Conservation (phyloP, 2,888 invertebrate species). For the Bibio marci region DNA sequence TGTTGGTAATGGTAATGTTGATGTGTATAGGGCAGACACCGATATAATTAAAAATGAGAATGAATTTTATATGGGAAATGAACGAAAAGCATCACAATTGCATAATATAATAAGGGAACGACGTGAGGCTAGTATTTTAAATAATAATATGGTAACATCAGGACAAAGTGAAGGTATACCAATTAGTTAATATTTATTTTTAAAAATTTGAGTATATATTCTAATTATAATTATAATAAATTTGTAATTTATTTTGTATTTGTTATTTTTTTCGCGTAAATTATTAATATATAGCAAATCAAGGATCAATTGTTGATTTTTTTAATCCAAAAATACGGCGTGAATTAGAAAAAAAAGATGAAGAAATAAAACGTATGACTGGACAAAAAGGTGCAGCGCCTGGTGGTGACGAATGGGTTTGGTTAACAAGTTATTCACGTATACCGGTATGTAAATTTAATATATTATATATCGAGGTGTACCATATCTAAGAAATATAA, state of each 20-base stretch:
- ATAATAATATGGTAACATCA: not conserved
- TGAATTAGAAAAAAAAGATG: conserved; percentile 47
- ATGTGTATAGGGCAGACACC: not conserved
- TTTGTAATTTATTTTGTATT: no score
- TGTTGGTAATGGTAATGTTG: not conserved
- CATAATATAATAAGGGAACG: not conserved
- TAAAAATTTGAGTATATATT: no score
- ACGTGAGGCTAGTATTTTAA: conserved; percentile 1
- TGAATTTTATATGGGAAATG: conserved; percentile 8
- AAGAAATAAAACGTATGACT: conserved; percentile 38
- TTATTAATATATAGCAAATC: not conserved
- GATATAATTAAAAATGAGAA: not conserved
- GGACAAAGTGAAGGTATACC: conserved; percentile 1
- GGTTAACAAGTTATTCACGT: conserved; percentile 72
- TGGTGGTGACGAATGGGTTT: conserved; percentile 67
- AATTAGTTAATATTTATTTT: not conserved
- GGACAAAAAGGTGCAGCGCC: conserved; percentile 49
- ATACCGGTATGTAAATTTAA: conserved; percentile 58
- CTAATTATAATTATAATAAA: no score
- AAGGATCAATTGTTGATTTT: conserved; percentile 40
- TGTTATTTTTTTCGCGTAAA: not conserved
- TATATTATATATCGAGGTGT: not conserved
- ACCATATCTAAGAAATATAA: not conserved
- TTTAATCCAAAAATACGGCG: conserved; percentile 51
- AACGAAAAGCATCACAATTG: conserved; percentile 7